Evolutionary conservation across 2,797 vertebrate genomes (phyloP).

Genomic region (Notamacropus eugenii): DNA sequence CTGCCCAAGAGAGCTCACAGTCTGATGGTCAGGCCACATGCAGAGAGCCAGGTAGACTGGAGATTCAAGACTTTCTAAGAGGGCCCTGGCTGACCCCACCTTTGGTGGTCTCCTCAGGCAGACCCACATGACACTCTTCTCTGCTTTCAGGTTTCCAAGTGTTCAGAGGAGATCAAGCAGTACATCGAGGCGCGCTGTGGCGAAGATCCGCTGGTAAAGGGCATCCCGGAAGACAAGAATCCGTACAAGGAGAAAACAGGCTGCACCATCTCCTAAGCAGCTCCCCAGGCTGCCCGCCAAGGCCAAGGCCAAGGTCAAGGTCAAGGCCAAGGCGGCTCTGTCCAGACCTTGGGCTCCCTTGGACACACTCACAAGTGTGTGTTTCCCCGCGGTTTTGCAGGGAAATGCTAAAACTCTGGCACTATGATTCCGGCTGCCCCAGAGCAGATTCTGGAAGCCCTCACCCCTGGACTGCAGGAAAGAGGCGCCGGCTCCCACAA

Average conservation of each 20-base stretch:
- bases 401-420: not conserved
- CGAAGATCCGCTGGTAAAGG: conserved; percentile 95
- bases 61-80: too few relatives aligned
- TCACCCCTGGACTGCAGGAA: too few relatives aligned
- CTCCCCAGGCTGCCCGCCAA: not conserved
- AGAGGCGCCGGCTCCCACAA: not conserved
- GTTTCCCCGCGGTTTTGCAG: too few relatives aligned
- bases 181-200: conserved; percentile 93
- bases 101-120: too few relatives aligned
- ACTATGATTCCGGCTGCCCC: not conserved
- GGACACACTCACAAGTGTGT: too few relatives aligned
- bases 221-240: conserved; percentile 97
- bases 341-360: not conserved
- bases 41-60: too few relatives aligned
- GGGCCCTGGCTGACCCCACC: too few relatives aligned
- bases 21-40: not conserved
- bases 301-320: not conserved
- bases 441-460: not conserved
- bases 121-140: not conserved
- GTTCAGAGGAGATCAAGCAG: conserved; percentile 96
- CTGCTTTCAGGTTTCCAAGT: conserved; percentile 92
- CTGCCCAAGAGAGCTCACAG: not conserved
- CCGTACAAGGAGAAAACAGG: conserved; percentile 99
- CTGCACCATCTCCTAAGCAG: conserved; percentile 92
- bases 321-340: not conserved